A percentile compares a stretch with the other conserved stretches of the same genome.
phyloP scores from a whole-genome alignment of 2,113 vertebrate species.

The Hippocampus abdominalis region DNA sequence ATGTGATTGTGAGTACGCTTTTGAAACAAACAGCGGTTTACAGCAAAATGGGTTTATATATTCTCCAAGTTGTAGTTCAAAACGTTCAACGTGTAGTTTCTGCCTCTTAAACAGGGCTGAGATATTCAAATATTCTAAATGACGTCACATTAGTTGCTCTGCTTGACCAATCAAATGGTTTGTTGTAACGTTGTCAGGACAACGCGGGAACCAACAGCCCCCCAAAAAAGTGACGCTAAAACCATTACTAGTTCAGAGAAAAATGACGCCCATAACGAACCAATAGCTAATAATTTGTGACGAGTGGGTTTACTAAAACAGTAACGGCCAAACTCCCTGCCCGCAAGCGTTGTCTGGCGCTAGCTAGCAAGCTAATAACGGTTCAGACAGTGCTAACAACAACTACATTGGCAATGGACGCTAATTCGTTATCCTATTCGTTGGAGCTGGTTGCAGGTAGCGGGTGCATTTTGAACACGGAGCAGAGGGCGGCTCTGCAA shows the following conservation, averaged over 20 bases:
- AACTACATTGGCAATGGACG: constrained; percentile 72
- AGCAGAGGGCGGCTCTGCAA: constrained; percentile 77
- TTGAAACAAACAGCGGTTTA: neutral
- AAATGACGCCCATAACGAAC: neutral
- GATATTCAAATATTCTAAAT: neutral
- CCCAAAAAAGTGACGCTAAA: neutral
- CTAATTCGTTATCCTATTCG: constrained; percentile 61
- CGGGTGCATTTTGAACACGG: constrained; percentile 76
- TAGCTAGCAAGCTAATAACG: neutral
- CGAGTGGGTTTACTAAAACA: constrained; percentile 47
- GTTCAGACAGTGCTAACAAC: neutral
- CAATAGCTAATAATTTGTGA: neutral
- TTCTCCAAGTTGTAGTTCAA: neutral
- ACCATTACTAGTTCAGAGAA: neutral
- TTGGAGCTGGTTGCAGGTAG: constrained; percentile 76
- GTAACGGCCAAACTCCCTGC: constrained; percentile 21
- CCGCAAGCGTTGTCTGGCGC: neutral
- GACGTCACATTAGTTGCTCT: constrained; percentile 2
- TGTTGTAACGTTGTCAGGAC: constrained; percentile 29
- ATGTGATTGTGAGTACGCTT: too few relatives aligned
- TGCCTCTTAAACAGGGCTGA: neutral
- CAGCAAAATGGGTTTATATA: neutral
- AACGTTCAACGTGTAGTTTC: neutral
- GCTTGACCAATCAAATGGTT: constrained; percentile 1
- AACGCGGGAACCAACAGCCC: constrained; percentile 4